Evolutionary conservation across 2,888 invertebrate species (phyloP), one percentile per base, ranked within the genome.

Genomic region (Drosophila tanythrix): DNA sequence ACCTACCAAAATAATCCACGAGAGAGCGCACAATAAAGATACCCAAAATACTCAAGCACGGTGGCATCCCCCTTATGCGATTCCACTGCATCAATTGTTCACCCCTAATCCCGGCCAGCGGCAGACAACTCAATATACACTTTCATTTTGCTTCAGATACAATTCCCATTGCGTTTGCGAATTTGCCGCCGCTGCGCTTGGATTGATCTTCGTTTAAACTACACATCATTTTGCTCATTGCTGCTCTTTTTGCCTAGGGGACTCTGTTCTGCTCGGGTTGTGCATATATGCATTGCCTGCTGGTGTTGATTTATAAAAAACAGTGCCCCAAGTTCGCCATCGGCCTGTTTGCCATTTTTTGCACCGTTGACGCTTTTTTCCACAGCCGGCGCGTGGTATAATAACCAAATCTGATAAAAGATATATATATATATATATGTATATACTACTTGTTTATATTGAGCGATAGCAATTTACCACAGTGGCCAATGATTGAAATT

Each of bases 81-180:
- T 40, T 46, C 61, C 61, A 35, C 65, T 31, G 53, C 66, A 58
- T 36, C 70, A 50, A 55, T 65, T 64, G 70, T 72, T 60, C 70
- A 69, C 56, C 74, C 72, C 70, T 91, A 91, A 91, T 90, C 90
- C 88, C 77, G 65, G 83, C 91, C 91, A 90, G 91, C 85, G 91
- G 91, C 35, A 70, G 76, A 82, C 71, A 82, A 81, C 88, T 87
- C 85, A 82, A 82, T 87, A 65, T 76, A 69, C 64, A 69, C 64
- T 72, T 65, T 70, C 53, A 66, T 21, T 58, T 36, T 55, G 38
- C 60, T 64, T 58, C 83, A 36, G 87, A 57, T 83, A 79, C 83
- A 81, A 76, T 86, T 83, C 63, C 84, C 36, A 65, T 65, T 81
- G 65, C 62, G 56, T 76, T 77, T 72, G 79, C 79, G 72, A 79